Percentiles rank a stretch among this genome's conserved stretches.
Conservation (phyloP, 2,113 vertebrate genomes). For the Castor canadensis region DNA sequence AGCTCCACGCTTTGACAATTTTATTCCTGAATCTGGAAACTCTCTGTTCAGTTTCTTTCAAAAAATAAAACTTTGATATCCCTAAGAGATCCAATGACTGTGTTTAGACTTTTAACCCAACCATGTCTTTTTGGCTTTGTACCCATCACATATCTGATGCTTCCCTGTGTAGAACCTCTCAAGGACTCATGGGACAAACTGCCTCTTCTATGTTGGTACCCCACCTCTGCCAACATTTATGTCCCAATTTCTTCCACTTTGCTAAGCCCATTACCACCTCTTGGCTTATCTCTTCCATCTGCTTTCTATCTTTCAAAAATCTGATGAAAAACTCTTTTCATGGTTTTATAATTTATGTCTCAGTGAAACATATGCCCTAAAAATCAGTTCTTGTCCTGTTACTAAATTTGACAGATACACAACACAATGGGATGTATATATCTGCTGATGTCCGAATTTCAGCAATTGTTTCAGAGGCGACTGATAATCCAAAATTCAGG, state of each 20-base stretch:
- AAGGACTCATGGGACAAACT: not conserved
- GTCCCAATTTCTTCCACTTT: not conserved
- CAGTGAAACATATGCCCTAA: not conserved
- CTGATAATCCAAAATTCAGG: slow-evolving; percentile 29
- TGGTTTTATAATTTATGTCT: not conserved
- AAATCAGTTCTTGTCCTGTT: not conserved
- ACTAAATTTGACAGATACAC: not conserved
- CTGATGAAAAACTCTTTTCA: not conserved
- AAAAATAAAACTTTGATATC: not conserved
- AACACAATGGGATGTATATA: not conserved
- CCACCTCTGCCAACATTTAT: not conserved
- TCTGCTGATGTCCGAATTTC: not conserved
- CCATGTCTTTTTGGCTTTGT: not conserved
- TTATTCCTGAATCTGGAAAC: not conserved
- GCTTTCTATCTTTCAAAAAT: not conserved
- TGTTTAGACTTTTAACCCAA: not conserved
- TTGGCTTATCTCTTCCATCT: not conserved
- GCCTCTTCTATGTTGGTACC: not conserved
- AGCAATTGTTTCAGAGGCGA: slow-evolving; percentile 12
- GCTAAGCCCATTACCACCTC: not conserved
- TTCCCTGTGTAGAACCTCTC: not conserved
- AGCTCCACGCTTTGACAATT: not conserved
- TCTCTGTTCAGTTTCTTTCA: not conserved
- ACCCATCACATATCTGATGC: not conserved
- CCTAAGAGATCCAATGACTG: not conserved